These are phyloP conservation scores for Psittacula cyanocephala DNA, from an alignment of 2,113 vertebrate species.

Conservation along the genomic window DNA sequence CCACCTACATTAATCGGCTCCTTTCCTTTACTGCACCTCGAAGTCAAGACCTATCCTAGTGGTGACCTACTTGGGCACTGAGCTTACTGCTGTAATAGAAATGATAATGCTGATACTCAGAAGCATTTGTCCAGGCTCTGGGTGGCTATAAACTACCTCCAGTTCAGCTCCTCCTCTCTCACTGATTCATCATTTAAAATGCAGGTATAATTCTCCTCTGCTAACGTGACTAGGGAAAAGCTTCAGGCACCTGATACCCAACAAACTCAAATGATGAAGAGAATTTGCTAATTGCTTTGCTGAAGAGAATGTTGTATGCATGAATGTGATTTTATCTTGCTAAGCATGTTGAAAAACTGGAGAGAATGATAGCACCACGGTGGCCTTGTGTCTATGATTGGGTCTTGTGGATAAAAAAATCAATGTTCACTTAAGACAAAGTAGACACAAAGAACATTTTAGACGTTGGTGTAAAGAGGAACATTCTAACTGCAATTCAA, in stretches of 20 bases:
- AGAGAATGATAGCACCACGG: neutral
- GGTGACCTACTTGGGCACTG: neutral
- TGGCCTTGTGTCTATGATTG: neutral
- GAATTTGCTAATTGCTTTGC: neutral
- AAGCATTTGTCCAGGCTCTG: neutral
- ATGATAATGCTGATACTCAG: neutral
- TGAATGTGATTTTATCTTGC: neutral
- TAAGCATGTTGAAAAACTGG: neutral
- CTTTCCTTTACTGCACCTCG: neutral
- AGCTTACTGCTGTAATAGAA: neutral
- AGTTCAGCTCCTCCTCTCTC: neutral
- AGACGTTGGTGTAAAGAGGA: neutral
- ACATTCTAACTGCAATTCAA: neutral
- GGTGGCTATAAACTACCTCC: neutral
- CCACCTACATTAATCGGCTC: neutral
- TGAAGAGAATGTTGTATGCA: neutral
- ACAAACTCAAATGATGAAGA: neutral
- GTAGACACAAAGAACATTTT: neutral
- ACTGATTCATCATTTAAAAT: neutral
- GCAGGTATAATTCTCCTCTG: neutral
- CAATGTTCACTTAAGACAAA: neutral
- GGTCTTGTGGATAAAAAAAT: neutral
- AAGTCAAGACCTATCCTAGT: neutral
- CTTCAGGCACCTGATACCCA: neutral
- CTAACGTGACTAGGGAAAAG: neutral